Base-by-base conservation (phyloP, 1,140 invertebrate genomes). In the Lineus longissimus region DNA sequence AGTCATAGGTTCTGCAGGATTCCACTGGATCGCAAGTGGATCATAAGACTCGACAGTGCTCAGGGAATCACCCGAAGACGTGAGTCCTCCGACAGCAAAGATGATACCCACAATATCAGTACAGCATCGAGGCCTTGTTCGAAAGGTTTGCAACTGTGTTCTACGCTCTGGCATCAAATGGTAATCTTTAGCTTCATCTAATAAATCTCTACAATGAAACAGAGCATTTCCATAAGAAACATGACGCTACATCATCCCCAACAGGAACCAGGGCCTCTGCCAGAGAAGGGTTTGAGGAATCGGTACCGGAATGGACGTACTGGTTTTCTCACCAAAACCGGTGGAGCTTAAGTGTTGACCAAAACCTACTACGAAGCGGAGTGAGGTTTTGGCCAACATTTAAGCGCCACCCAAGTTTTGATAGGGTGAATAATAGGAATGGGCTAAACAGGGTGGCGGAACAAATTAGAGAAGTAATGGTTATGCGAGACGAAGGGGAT, bases 21-120 rank as follows among this genome's bases (percentile, higher is more conserved):
- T 84, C 93, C 93, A 95, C 62, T 86, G 82, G 7, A 87, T 87
- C 29, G 83, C 77, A 31, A 87, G 80, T 15, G 92, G 91, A 82
- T 94, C 89, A 79, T 87, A 94, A 47, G 90, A 89, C 83, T 95
- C 92, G 0, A 94, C 92, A 0, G 92, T 93, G 70, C 89, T 91
- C 4, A 94, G 81, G 0, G 91, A 93, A 77, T 94, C 91, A 19
- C 91, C 78, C 67, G 75, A 90, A 76, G 91, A 92, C 36, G 91
- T 92, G 13, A 94, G 79, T 6, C 92, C 92, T 17, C 92, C 93
- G 62, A 95, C 91, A 64, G 91, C 92, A 82, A 91, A 94, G 65
- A 95, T 93, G 69, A 91, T 86, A 0, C 92, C 92, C 45, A 83
- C 78, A 41, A 86, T 78, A 74, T 87, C 88, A 72, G 90, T 89